Evolutionary conservation across 1,140 invertebrate species (phyloP), one percentile per base, ranked within the genome.

Genomic region (Drosophila sproati): DNA sequence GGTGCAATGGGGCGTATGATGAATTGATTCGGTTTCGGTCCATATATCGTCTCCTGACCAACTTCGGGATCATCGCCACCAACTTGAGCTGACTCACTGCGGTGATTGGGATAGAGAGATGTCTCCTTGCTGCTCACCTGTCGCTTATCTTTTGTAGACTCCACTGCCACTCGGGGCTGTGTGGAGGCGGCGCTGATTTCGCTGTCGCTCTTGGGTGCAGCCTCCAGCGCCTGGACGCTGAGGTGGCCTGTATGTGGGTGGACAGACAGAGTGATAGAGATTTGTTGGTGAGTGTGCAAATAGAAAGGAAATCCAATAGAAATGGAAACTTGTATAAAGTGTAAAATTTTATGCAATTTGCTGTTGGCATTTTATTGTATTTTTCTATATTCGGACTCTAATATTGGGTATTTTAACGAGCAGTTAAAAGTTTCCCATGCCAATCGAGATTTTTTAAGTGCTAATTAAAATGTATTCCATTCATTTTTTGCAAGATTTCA

Each of bases 31-130:
- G 88, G 91, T 66, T 92, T 92, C 20, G 85, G 34, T 2, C 91
- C 91, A 35, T 92, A 92, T 52, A 92, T 90, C 1, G 88, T 92
- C 66, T 92, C 91, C 77, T 92, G 91, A 5, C 87, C 82, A 41
- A 81, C 78, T 71, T 92, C 91, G 48, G 91, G 91, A 77, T 92
- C 91, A 69, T 92, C 91, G 20, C 41, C 51, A 3, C 45, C 51
- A 3, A 45, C 55, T 5, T 20, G 50, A 4, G 7, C 61, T 7
- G 41, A 55, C 37, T 82, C 77, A 28, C 66, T 80, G 47, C 91
- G 80, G 56, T 92, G 91, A 75, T 92, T 92, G 29, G 91, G 79
- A 78, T 92, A 92, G 8, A 87, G 47, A 4, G 78, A 39, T 8
- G 88, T 91, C 61, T 92, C 88, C 68, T 92, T 92, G 43, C 77